phyloP scores from a whole-genome alignment of 2,797 vertebrate species.

The Thalassophryne amazonica region DNA sequence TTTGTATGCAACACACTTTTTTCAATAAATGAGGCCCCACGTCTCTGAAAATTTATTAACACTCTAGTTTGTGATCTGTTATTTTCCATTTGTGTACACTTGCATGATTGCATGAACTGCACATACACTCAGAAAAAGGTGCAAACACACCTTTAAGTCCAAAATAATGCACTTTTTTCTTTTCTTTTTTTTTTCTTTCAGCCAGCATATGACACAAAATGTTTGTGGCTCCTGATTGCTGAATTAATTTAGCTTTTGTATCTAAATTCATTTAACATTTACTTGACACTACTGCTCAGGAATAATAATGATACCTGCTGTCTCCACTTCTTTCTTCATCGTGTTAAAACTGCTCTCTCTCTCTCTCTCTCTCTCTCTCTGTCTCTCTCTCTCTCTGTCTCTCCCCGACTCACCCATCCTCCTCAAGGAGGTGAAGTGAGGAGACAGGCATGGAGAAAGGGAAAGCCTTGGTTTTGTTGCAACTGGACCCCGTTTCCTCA shows the following conservation, averaged over 20 bases:
- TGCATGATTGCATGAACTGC: slow-evolving; percentile 45
- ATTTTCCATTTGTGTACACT: slow-evolving; percentile 53
- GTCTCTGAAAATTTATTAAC: slow-evolving; percentile 30
- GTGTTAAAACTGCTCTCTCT: slow-evolving; percentile 19
- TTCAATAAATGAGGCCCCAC: too few species aligned
- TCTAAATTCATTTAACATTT: slow-evolving; percentile 4
- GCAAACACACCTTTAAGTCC: not conserved
- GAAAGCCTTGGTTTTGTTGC: not conserved
- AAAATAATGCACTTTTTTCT: not conserved
- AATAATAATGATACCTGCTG: slow-evolving; percentile 5
- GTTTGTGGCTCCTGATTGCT: not conserved
- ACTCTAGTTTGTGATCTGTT: slow-evolving; percentile 54
- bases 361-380: not conserved
- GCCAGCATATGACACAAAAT: not conserved
- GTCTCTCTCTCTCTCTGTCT: not conserved
- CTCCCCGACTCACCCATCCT: not conserved
- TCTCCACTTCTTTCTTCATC: slow-evolving; percentile 12
- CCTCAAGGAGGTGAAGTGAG: slow-evolving; percentile 18
- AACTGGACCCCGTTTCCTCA: slow-evolving; percentile 46
- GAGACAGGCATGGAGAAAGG: slow-evolving; percentile 6
- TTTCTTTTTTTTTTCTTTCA: not conserved
- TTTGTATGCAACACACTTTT: too few species aligned
- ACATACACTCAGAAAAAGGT: slow-evolving; percentile 6
- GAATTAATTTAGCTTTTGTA: slow-evolving; percentile 16
- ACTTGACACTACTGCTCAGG: not conserved